phyloP scores from a whole-genome alignment of 92 coral and sea anemone species.

The Palythoa caribaeorum region DNA sequence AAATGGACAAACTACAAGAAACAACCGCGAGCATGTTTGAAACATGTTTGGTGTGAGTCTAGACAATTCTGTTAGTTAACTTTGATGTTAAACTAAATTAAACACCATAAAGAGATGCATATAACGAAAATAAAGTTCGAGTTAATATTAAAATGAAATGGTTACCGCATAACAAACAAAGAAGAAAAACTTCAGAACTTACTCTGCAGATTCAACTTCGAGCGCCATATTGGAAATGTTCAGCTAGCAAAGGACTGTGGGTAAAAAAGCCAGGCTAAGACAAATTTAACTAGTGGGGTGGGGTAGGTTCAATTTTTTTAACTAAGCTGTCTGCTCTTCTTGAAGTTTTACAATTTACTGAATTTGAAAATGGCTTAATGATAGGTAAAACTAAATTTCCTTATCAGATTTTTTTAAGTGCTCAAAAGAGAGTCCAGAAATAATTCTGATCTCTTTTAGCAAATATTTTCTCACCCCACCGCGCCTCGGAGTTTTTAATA shows the following conservation, averaged over 20 bases:
- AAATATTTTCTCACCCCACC: constrained; percentile 8
- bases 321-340: background rate
- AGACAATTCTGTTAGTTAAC: too few relatives aligned
- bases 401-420: background rate
- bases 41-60: too few relatives aligned
- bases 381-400: background rate
- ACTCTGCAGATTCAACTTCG: constrained; percentile 99
- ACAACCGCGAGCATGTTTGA: too few relatives aligned
- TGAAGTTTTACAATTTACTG: background rate
- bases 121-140: background rate
- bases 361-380: background rate
- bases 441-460: background rate
- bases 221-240: constrained; percentile 97
- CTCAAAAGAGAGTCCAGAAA: background rate
- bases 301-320: background rate
- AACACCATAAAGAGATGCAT: background rate
- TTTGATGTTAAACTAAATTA: background rate
- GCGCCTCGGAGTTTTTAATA: background rate
- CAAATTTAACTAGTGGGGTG: background rate
- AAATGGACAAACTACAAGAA: too few relatives aligned
- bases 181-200: constrained; percentile 47
- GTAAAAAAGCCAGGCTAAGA: background rate
- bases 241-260: constrained; percentile 33
- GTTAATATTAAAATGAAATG: background rate
- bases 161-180: background rate